These are phyloP conservation scores for Corythaixoides concolor DNA, from an alignment of 2,113 vertebrate genomes.

Conservation along the genomic window DNA sequence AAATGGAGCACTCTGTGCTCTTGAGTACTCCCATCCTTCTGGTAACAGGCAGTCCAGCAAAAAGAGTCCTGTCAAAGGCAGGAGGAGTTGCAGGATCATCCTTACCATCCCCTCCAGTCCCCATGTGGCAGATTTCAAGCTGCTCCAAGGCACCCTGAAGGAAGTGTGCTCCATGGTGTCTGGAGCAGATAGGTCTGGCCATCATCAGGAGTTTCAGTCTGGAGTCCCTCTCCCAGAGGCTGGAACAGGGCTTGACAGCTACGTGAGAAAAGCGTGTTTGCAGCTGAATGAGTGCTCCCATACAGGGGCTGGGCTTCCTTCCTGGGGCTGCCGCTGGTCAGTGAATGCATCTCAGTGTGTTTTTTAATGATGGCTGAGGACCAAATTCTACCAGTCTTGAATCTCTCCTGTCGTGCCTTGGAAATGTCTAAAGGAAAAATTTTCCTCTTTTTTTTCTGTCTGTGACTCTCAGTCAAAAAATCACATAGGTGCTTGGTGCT, in stretches of 20 bases:
- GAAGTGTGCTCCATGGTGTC: not conserved
- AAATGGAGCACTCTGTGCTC: not conserved
- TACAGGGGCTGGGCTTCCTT: not conserved
- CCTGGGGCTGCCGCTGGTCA: rapidly evolving
- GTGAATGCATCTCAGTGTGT: not conserved
- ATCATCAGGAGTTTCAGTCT: not conserved
- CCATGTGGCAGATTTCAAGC: not conserved
- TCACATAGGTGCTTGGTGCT: not conserved
- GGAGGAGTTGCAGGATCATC: not conserved
- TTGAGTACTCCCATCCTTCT: not conserved
- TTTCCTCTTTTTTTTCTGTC: not conserved
- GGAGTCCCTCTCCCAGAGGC: not conserved
- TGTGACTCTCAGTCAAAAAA: not conserved
- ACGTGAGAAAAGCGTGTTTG: not conserved
- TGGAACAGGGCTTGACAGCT: not conserved
- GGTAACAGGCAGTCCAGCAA: not conserved
- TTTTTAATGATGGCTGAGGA: not conserved
- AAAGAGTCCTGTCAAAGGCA: not conserved
- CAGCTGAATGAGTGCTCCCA: not conserved
- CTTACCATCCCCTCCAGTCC: not conserved
- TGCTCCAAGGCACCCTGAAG: not conserved
- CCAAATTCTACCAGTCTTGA: not conserved
- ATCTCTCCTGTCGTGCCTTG: not conserved
- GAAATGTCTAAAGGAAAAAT: not conserved
- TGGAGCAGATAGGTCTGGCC: not conserved